phyloP scores from a whole-genome alignment of 2,113 vertebrate species.

The Phylloscopus trochiloides region DNA sequence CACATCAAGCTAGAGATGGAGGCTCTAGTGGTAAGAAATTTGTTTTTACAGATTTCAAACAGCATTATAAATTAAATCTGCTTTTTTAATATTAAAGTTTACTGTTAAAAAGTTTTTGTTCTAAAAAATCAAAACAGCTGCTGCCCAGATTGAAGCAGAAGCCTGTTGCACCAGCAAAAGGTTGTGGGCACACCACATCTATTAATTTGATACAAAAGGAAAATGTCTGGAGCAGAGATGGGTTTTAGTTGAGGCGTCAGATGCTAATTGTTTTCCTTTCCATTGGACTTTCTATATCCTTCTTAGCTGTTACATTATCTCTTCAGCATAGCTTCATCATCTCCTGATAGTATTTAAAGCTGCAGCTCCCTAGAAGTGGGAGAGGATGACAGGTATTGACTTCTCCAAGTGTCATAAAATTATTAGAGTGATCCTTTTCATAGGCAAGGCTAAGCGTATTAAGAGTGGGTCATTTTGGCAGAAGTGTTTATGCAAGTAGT shows the following conservation, averaged over 20 bases:
- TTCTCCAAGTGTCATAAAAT: background rate
- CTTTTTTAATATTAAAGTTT: background rate
- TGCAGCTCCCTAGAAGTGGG: background rate
- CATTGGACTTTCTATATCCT: background rate
- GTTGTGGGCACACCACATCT: background rate
- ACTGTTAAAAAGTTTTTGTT: background rate
- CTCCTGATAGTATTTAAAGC: background rate
- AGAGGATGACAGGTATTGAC: background rate
- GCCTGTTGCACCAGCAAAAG: background rate
- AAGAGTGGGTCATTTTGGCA: background rate
- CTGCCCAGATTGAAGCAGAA: background rate
- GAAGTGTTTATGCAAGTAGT: background rate
- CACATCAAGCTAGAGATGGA: constrained; percentile 81
- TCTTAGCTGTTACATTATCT: background rate
- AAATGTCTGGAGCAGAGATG: background rate
- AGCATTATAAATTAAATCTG: background rate
- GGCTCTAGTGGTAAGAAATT: constrained; percentile 85
- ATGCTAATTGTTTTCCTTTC: background rate
- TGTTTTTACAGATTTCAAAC: background rate
- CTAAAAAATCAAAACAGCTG: background rate
- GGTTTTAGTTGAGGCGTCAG: background rate
- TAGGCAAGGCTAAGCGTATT: background rate
- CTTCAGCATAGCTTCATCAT: background rate
- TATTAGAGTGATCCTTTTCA: background rate
- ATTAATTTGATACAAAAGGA: background rate